Base-by-base conservation (phyloP, 2,888 invertebrate genomes). In the Tuta absoluta region DNA sequence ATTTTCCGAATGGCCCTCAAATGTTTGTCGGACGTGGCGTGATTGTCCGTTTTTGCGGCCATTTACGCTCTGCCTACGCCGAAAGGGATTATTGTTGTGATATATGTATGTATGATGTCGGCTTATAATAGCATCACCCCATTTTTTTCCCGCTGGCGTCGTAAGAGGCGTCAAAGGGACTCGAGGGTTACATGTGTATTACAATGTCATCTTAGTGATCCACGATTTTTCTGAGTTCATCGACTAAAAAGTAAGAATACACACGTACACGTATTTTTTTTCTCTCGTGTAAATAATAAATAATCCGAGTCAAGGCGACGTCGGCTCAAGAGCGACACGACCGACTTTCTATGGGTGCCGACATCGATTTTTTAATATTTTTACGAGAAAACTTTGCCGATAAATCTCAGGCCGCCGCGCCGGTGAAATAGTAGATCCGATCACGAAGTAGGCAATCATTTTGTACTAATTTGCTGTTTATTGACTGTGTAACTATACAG, bases 331-430 rank as follows among this genome's bases (percentile, higher is more conserved):
- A 4, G 17, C 56, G 28, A 5, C 24, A 28, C 56, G 23, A 53
- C 51, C 51, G 51, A 33, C 56, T 33, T 56, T 24, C 28, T 33
- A 56, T 17, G 56, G 56, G 45, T n/a, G 23, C 49, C 49, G 21
- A 53, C 33, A 56, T 56, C 24, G 56, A 33, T 56, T 56, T 24
- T 56, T 56, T 56, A n/a, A n/a, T 33, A 56, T 56, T 33, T 33
- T 56, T 33, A 53, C 23, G 51, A 53, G 23, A 24, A 33, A 56
- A 56, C 33, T 56, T 33, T 8, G 17, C 56, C 56, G n/a, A 33
- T 56, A 56, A 56, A 56, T 56, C 56, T 56, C n/a, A 10, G 56
- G 56, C 28, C 5, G 24, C n/a, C n/a, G n/a, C n/a, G n/a, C n/a
- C 14, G 33, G 28, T 33, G 28, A 56, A 28, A 24, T 33, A 56